Conservation (phyloP, 2,888 invertebrate genomes). For the Philonicus albiceps region DNA sequence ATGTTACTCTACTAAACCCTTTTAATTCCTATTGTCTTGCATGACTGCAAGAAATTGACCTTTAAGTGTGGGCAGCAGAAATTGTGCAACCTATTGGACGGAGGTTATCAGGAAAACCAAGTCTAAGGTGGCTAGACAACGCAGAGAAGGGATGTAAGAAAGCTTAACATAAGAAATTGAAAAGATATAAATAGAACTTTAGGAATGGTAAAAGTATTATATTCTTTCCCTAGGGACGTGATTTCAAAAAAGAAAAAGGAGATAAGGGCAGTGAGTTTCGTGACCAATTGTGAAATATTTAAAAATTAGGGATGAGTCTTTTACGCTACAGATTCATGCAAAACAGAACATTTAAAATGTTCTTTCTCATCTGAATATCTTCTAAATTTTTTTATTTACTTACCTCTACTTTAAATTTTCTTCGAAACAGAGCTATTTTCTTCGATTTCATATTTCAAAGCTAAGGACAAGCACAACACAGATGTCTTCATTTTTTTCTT, state of each 20-base stretch:
- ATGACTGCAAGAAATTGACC: background rate
- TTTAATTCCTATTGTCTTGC: background rate
- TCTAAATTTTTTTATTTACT: background rate
- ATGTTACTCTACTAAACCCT: background rate
- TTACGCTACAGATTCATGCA: background rate
- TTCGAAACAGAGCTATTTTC: background rate
- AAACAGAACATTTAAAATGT: background rate
- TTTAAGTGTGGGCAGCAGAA: too few species aligned
- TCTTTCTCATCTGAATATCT: background rate
- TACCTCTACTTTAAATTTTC: background rate
- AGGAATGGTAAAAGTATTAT: too few species aligned
- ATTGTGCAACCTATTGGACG: background rate
- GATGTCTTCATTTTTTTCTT: background rate
- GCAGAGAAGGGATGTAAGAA: background rate
- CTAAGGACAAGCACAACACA: background rate
- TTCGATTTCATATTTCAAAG: background rate
- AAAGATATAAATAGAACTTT: background rate
- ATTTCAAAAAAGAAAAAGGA: background rate
- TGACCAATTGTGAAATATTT: background rate
- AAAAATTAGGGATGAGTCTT: background rate
- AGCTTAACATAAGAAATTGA: background rate
- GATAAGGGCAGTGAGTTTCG: background rate
- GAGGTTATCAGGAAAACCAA: background rate
- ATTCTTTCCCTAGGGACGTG: background rate
- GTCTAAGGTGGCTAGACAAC: background rate